Conservation (phyloP, 2,797 vertebrate species). For the Emys orbicularis region DNA sequence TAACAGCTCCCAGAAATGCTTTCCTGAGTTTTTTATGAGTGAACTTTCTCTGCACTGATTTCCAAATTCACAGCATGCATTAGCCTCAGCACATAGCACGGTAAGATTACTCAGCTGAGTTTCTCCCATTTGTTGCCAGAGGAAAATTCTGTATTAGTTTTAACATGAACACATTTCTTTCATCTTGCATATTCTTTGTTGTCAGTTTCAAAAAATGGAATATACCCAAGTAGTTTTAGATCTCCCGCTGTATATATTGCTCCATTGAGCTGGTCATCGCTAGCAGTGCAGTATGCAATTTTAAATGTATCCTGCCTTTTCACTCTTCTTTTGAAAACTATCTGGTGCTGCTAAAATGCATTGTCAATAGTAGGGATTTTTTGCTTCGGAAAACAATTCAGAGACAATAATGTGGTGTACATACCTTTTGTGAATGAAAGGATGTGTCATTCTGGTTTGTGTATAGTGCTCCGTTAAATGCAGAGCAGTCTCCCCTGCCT, state of each 20-base stretch:
- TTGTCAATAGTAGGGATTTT: not conserved
- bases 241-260: not conserved
- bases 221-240: not conserved
- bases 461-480: not conserved
- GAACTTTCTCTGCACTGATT: not conserved
- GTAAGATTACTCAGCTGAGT: not conserved
- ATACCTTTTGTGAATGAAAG: not conserved
- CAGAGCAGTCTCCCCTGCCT: too few relatives aligned
- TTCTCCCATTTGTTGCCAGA: not conserved
- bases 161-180: not conserved
- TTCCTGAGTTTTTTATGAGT: not conserved
- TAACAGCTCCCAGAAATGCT: not conserved
- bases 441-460: not conserved
- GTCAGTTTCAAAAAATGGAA: not conserved
- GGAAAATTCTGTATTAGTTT: conserved; percentile 10
- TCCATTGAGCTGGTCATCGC: not conserved
- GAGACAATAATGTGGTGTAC: not conserved
- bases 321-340: not conserved
- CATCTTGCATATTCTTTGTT: not conserved
- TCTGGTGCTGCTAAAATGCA: not conserved
- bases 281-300: not conserved
- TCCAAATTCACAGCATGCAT: not conserved
- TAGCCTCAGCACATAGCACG: not conserved
- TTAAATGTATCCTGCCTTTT: not conserved
- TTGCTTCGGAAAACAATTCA: not conserved